phyloP scores from a whole-genome alignment of 2,888 invertebrate genomes.

The Gryllus longicercus region DNA sequence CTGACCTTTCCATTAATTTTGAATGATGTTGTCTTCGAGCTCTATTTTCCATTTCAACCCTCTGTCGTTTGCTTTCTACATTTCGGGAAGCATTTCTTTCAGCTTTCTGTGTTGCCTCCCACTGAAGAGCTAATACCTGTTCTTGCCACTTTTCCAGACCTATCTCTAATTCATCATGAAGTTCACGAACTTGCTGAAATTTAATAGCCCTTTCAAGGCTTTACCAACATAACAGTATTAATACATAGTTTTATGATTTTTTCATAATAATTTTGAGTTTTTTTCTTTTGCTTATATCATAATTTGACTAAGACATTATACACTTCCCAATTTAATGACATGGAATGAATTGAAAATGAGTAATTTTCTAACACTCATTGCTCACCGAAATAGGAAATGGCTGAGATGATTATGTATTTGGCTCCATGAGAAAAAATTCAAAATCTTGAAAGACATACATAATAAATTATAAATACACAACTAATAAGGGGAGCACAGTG shows the following conservation, averaged over 20 bases:
- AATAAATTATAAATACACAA: no score
- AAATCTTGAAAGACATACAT: no score
- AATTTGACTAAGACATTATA: no score
- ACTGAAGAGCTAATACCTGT: constrained; percentile 44
- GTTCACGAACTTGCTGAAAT: constrained; percentile 43
- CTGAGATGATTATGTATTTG: no score
- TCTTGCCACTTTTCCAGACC: constrained; percentile 47
- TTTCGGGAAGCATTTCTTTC: constrained; percentile 43
- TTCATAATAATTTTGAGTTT: not conserved
- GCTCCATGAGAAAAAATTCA: no score
- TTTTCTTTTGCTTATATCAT: no score
- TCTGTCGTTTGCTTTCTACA: constrained; percentile 41
- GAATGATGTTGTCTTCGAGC: constrained; percentile 41
- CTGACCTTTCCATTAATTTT: constrained; percentile 42
- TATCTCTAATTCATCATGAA: constrained; percentile 44
- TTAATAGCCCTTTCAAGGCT: constrained; percentile 42
- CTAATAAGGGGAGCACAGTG: no score
- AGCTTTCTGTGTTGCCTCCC: constrained; percentile 44
- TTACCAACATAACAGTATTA: constrained; percentile 24
- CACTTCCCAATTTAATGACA: no score
- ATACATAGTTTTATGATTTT: not conserved
- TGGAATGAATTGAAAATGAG: no score
- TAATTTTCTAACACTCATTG: no score
- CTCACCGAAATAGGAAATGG: no score
- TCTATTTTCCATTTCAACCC: constrained; percentile 41